These are phyloP conservation scores for Falco novaeseelandiae DNA, from an alignment of 2,797 vertebrate genomes.

Conservation along the genomic window DNA sequence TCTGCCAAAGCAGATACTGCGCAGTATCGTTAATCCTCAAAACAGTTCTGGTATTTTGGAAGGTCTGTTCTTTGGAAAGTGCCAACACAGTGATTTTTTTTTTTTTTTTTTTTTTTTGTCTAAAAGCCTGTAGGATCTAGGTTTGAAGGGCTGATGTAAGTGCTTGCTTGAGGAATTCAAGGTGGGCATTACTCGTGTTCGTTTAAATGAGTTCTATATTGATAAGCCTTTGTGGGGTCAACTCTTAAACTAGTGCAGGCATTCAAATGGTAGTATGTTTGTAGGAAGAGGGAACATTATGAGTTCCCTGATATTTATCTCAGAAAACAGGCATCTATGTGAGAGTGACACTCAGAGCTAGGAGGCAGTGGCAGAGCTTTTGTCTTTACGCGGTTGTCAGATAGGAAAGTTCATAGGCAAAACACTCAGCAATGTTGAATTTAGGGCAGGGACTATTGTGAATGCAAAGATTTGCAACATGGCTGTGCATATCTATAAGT, in stretches of 20 bases:
- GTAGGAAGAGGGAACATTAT: fast-evolving
- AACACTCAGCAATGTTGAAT: neutral
- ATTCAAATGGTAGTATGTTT: neutral
- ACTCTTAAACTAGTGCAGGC: neutral
- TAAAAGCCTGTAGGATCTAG: neutral
- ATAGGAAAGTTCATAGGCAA: neutral
- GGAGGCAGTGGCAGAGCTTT: neutral
- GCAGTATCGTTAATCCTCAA: neutral
- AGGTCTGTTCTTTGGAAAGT: neutral
- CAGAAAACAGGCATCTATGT: neutral
- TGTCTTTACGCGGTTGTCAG: neutral
- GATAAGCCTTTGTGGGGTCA: neutral
- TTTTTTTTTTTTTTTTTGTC: neutral
- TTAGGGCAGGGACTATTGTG: neutral
- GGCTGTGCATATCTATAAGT: neutral
- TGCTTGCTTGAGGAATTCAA: neutral
- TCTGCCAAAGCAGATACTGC: neutral
- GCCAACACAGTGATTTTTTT: neutral
- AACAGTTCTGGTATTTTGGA: neutral
- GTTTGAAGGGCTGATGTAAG: neutral
- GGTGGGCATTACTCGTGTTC: neutral
- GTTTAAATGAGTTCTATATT: neutral
- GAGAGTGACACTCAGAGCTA: neutral
- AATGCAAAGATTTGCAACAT: neutral
- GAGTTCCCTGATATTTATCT: neutral